Evolutionary conservation across 2,888 invertebrate species (phyloP), one percentile per base, ranked within the genome.

Genomic region (Bombylius major): DNA sequence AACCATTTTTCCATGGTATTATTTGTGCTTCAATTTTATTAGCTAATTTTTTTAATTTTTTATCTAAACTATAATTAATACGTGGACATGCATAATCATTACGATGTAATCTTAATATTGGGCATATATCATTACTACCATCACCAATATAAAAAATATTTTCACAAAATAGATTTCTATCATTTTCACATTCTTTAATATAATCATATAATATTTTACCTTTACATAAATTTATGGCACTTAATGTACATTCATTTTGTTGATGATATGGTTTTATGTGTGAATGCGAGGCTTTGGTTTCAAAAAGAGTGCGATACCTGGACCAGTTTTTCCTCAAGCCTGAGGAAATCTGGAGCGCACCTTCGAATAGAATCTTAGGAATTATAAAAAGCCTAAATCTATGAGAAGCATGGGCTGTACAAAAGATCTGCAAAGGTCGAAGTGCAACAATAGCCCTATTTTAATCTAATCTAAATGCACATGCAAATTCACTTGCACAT

Each of bases 121-220:
- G 89, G 66, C 89, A 90, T 50, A 87, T 78, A 68, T 90, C 90
- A 70, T 90, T 89, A 42, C 73, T 73, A 1, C 89, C 90, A 76
- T 90, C 90, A 0, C 89, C 89, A 12, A 83, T 75, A 66, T 87
- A 90, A 9, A 81, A 75, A 9, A 87, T 73, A 62, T 70, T 75
- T 31, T 77, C 71, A 65, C 83, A 86, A 4, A 64, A 63, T 3
- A 80, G 73, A 32, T 67, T 66, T 39, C 75, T 68, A 12, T 71
- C 67, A 5, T 65, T 55, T 23, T 69, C 65, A 61, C 79, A 76
- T 34, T 76, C 70, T 47, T 76, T 69, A 3, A 88, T 73, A 69
- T 84, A 86, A 52, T 79, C 78, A 55, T 83, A 77, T 53, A 90
- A 71, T 50, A 89, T 82, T 57, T 79, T 76, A 0, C 89, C 89